Evolutionary conservation across 2,113 vertebrate species (phyloP), one percentile per base, ranked within the genome.

Genomic region (Mystacornis crossleyi): DNA sequence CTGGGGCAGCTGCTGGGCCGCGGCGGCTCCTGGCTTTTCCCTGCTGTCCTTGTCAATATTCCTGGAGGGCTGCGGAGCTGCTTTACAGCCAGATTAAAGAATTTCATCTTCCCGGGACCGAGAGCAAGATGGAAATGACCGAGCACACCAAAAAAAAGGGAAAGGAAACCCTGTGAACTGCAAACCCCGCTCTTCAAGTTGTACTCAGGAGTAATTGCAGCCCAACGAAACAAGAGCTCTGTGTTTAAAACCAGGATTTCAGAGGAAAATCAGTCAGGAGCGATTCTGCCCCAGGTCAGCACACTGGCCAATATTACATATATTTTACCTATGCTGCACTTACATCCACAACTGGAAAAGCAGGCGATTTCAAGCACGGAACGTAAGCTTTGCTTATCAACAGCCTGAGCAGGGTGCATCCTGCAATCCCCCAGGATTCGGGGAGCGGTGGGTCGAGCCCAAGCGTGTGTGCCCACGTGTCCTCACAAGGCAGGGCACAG

Each of bases 11-110:
- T 95, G 93, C 92, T 36, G 69, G 45, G 14, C 47, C 54, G 9
- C 31, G 14, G 14, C 34, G 55, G 6, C 4, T 8, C 71, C 38
- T 18, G 9, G 13, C 9, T 14, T 11, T n/a, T 7, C 73, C 29
- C 81, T 24, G 58, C 88, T 95, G 94, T 34, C 69, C 88, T 69
- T 80, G 94, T 93, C 96, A 82, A 65, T 90, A 60, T 50, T 14
- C 53, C 29, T 5, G n/a, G 4, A 6, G 10, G 6, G 50, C 58
- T 29, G 18, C 0, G 5, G 67, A 65, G 80, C 10, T 4, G 4
- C 50, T 7, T 5, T 3, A 29, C 29, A 16, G 67, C 3, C 10
- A 10, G 12, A 40, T 47, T 2, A 1, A 14, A 24, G 65, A 74
- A 54, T 51, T 18, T 34, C 19, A 18, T 45, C 4, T 3, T 34